These are phyloP conservation scores for Cephus rjabovi DNA, from an alignment of 2,888 invertebrate genomes.

Conservation along the genomic window DNA sequence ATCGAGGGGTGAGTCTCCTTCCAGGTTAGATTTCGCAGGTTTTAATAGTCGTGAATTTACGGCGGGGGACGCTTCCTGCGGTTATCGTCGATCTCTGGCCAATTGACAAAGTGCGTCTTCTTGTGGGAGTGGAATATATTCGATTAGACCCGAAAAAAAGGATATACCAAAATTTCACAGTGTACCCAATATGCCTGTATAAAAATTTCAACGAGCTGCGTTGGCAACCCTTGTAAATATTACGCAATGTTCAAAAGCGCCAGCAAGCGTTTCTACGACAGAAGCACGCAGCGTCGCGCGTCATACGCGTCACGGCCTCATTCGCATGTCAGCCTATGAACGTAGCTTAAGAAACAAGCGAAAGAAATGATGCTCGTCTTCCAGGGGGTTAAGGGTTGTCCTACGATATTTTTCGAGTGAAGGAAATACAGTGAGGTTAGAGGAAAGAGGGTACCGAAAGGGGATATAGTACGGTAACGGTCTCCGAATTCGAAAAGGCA, in stretches of 20 bases:
- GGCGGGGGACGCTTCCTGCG: background rate
- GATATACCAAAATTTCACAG: background rate
- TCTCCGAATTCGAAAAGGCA: constrained; percentile 45
- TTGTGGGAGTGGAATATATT: background rate
- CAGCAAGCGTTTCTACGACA: background rate
- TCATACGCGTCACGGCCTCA: background rate
- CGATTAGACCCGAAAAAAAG: background rate
- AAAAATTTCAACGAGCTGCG: background rate
- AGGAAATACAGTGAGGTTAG: background rate
- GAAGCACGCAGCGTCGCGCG: background rate
- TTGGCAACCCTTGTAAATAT: background rate
- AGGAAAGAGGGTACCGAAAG: background rate
- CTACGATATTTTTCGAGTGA: background rate
- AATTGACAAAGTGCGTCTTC: background rate
- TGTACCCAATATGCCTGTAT: background rate
- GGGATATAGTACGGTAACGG: constrained; percentile 11
- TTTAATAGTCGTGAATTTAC: background rate
- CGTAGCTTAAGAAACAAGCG: background rate
- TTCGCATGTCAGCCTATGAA: background rate
- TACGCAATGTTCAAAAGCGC: background rate
- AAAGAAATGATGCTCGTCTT: background rate
- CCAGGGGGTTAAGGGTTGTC: background rate
- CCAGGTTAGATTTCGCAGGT: background rate
- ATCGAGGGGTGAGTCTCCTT: background rate
- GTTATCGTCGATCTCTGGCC: background rate